These are phyloP conservation scores for Ictalurus punctatus DNA, from an alignment of 2,113 vertebrate species.

Conservation along the genomic window DNA sequence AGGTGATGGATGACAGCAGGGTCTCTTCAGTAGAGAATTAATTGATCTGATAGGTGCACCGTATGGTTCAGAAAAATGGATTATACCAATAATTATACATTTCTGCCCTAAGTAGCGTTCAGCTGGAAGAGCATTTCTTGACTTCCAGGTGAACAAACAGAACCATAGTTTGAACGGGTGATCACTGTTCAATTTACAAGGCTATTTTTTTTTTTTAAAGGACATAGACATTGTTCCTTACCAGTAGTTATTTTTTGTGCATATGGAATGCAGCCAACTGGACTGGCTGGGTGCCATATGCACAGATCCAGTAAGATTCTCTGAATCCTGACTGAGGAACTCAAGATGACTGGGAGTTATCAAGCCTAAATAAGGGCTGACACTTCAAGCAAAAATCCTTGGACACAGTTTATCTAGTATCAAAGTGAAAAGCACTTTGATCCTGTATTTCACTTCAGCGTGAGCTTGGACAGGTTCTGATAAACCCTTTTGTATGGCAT, in stretches of 20 bases:
- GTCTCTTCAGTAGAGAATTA: background rate
- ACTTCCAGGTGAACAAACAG: background rate
- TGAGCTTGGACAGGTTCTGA: background rate
- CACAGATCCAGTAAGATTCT: background rate
- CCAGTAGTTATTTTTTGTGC: background rate
- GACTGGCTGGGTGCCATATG: background rate
- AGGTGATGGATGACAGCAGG: background rate
- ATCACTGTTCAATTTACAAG: background rate
- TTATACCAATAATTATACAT: background rate
- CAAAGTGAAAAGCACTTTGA: background rate
- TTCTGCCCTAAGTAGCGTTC: background rate
- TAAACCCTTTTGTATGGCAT: background rate
- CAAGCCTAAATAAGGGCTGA: background rate
- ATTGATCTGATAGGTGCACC: background rate
- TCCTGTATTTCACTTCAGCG: background rate
- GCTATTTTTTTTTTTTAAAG: background rate
- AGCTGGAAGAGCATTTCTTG: background rate
- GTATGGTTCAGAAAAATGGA: background rate
- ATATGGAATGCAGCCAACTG: conserved; percentile 3
- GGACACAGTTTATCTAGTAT: background rate
- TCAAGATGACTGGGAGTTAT: background rate
- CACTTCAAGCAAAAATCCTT: background rate
- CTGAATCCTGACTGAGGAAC: background rate
- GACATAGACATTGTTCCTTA: background rate
- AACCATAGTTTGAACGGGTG: background rate